phyloP scores from a whole-genome alignment of 2,888 invertebrate species.

The Pseudococcus viburni region DNA sequence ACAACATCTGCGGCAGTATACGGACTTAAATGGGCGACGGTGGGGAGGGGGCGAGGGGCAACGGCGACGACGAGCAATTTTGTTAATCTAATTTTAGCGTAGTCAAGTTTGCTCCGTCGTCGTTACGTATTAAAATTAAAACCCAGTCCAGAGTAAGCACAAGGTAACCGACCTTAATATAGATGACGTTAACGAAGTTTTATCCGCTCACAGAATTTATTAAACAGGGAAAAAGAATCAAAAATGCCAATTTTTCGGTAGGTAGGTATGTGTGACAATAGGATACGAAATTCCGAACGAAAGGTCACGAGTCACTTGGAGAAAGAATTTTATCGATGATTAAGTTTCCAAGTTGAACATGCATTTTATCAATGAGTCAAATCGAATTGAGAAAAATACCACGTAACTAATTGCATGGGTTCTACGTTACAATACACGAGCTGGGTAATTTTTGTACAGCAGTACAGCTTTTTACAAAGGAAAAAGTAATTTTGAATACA shows the following conservation, averaged over 20 bases:
- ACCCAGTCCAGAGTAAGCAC: slow-evolving; percentile 46
- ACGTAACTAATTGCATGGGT: background rate
- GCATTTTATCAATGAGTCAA: background rate
- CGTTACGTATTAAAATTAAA: slow-evolving; percentile 59
- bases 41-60: no score
- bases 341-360: background rate
- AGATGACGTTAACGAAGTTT: slow-evolving; percentile 53
- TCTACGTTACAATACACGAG: no score
- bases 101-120: slow-evolving; percentile 28
- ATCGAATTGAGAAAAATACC: background rate
- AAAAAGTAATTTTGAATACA: background rate
- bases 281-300: background rate
- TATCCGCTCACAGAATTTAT: background rate
- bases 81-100: slow-evolving; percentile 60
- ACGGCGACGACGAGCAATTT: slow-evolving; percentile 39
- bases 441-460: background rate
- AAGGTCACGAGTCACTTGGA: background rate
- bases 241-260: background rate
- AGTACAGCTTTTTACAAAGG: background rate
- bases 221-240: slow-evolving; percentile 10
- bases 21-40: slow-evolving; percentile 1
- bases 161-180: slow-evolving; percentile 61
- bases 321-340: background rate
- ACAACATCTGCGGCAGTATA: slow-evolving; percentile 33
- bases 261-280: background rate